phyloP scores from a whole-genome alignment of 2,113 vertebrate species.

The Oostethus manadensis region DNA sequence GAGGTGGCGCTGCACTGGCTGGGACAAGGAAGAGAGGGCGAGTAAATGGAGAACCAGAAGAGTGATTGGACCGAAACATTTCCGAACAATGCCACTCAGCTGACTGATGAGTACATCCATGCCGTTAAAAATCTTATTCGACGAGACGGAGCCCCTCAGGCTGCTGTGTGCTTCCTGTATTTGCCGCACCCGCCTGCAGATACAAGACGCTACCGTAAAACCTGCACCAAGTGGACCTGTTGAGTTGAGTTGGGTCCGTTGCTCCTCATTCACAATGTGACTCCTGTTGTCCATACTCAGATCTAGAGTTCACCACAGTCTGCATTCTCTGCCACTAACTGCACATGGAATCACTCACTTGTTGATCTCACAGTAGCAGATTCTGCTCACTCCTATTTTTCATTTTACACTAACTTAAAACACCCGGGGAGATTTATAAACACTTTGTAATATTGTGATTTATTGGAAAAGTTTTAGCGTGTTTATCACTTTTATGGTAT shows the following conservation, averaged over 20 bases:
- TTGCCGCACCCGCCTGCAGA: conserved; percentile 78
- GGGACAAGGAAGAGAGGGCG: conserved; percentile 30
- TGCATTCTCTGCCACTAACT: neutral
- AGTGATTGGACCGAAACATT: conserved; percentile 25
- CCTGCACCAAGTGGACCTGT: conserved; percentile 77
- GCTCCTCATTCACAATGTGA: conserved; percentile 81
- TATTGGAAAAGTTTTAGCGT: no score
- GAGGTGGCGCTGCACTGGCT: conserved; percentile 81
- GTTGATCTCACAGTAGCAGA: neutral
- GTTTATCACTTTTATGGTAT: neutral
- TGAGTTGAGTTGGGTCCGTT: conserved; percentile 81
- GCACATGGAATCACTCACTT: neutral
- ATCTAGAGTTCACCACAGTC: conserved; percentile 56
- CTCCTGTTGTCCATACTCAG: conserved; percentile 80
- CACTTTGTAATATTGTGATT: neutral
- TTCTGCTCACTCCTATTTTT: neutral
- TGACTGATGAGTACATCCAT: conserved; percentile 67
- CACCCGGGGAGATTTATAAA: neutral
- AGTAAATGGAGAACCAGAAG: conserved; percentile 19
- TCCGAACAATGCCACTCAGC: conserved; percentile 54
- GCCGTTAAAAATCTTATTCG: conserved; percentile 59
- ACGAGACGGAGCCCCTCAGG: conserved; percentile 35
- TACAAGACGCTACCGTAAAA: conserved; percentile 62
- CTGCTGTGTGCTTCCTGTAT: conserved; percentile 79
- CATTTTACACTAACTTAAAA: neutral